phyloP scores from a whole-genome alignment of 2,113 vertebrate genomes.

The Macquaria ambigua region DNA sequence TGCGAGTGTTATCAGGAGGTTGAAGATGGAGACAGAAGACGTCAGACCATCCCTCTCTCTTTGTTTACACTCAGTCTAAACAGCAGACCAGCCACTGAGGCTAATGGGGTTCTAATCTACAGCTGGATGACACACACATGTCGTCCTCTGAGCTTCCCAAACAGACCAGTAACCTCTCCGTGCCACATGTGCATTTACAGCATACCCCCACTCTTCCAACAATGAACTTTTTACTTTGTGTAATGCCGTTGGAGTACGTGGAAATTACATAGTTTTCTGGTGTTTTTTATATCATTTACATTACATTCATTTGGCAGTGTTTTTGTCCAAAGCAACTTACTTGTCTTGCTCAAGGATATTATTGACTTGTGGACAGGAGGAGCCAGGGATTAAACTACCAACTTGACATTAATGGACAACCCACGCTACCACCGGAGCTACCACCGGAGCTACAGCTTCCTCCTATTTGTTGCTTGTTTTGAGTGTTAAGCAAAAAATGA shows the following conservation, averaged over 20 bases:
- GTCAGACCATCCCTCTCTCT: slow-evolving; percentile 73
- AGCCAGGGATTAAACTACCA: slow-evolving; percentile 24
- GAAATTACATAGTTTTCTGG: background rate
- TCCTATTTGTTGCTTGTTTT: slow-evolving; percentile 10
- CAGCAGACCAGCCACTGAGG: slow-evolving; percentile 80
- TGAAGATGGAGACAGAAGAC: slow-evolving; percentile 71
- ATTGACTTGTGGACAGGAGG: slow-evolving; percentile 8
- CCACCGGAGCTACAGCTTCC: background rate
- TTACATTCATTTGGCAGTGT: slow-evolving; percentile 27
- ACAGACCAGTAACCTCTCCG: slow-evolving; percentile 48
- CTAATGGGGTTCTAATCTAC: slow-evolving; percentile 85
- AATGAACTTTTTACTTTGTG: slow-evolving; percentile 1
- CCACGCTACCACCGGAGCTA: background rate
- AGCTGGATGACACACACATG: slow-evolving; percentile 80
- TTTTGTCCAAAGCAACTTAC: slow-evolving; percentile 15
- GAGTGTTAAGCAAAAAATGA: background rate
- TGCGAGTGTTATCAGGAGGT: slow-evolving; percentile 66
- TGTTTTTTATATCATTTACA: slow-evolving; percentile 24
- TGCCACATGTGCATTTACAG: slow-evolving; percentile 60
- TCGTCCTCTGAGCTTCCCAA: slow-evolving; percentile 63
- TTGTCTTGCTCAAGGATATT: slow-evolving; percentile 22
- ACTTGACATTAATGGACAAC: background rate
- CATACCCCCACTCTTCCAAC: slow-evolving; percentile 15
- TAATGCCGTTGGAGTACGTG: background rate
- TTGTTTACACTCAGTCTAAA: slow-evolving; percentile 84